phyloP scores from a whole-genome alignment of 2,797 vertebrate genomes.

The Parauchenoglanis ngamensis region DNA sequence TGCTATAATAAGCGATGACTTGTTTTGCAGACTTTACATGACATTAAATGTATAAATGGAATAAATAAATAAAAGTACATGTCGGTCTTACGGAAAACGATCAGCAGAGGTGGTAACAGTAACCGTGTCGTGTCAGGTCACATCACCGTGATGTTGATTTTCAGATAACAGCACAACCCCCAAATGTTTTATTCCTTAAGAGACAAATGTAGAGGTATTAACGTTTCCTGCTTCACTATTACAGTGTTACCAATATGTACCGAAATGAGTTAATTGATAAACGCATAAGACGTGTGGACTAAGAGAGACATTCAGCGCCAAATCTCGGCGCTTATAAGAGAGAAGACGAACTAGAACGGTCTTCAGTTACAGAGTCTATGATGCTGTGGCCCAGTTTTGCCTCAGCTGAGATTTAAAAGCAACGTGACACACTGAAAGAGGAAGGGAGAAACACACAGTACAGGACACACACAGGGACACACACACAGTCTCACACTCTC shows the following conservation, averaged over 20 bases:
- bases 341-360: not conserved
- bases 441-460: conserved; percentile 13
- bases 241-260: too few relatives aligned
- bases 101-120: not conserved
- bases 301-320: not conserved
- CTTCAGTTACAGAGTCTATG: not conserved
- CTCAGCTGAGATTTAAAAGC: conserved; percentile 15
- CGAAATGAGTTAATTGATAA: not conserved
- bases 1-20: not conserved
- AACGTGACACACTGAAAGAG: conserved; percentile 25
- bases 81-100: not conserved
- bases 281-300: not conserved
- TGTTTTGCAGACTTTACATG: not conserved
- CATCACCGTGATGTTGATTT: not conserved
- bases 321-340: not conserved
- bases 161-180: not conserved
- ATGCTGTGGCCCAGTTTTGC: conserved; percentile 4
- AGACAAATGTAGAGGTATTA: not conserved
- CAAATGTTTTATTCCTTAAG: not conserved
- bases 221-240: not conserved
- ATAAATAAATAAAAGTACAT: not conserved
- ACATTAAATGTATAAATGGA: not conserved
- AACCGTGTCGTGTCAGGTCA: not conserved
- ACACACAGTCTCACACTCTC: not conserved
- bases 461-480: not conserved